phyloP scores from a whole-genome alignment of 2,888 invertebrate species.

The Idaea biselata region DNA sequence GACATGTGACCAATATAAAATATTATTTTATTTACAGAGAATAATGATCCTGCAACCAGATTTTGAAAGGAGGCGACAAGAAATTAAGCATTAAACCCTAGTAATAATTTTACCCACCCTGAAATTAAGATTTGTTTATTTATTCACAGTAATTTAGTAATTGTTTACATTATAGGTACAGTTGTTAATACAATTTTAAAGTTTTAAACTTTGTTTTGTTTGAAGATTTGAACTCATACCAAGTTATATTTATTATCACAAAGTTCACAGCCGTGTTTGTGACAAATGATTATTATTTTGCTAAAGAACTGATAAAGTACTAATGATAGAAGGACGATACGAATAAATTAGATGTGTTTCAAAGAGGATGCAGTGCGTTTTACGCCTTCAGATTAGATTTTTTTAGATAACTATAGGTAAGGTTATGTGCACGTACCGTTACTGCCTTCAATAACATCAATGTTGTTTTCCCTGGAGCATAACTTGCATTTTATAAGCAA shows the following conservation, averaged over 20 bases:
- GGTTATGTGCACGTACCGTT: constrained; percentile 74
- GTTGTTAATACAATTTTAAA: not conserved
- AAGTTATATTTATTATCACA: not conserved
- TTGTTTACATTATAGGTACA: constrained; percentile 2
- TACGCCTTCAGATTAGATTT: not conserved
- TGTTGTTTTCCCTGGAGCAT: constrained; percentile 91
- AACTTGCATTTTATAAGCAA: constrained; percentile 94
- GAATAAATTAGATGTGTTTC: not conserved
- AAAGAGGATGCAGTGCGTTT: too few relatives aligned
- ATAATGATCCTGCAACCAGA: not conserved
- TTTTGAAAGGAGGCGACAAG: not conserved
- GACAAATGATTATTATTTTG: too few relatives aligned
- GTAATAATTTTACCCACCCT: not conserved
- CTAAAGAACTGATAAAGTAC: not conserved
- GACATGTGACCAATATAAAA: constrained; percentile 3
- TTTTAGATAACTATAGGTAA: not conserved
- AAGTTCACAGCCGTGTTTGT: not conserved
- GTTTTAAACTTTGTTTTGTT: not conserved
- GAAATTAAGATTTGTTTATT: not conserved
- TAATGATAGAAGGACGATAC: not conserved
- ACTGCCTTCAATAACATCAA: constrained; percentile 85
- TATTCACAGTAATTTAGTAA: not conserved
- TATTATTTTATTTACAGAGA: not conserved
- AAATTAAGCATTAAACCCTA: not conserved
- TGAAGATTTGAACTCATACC: not conserved